A percentile compares a stretch with the other conserved stretches of the same genome.
Conservation (phyloP, 1,140 invertebrate genomes). For the Dendroctonus ponderosae region DNA sequence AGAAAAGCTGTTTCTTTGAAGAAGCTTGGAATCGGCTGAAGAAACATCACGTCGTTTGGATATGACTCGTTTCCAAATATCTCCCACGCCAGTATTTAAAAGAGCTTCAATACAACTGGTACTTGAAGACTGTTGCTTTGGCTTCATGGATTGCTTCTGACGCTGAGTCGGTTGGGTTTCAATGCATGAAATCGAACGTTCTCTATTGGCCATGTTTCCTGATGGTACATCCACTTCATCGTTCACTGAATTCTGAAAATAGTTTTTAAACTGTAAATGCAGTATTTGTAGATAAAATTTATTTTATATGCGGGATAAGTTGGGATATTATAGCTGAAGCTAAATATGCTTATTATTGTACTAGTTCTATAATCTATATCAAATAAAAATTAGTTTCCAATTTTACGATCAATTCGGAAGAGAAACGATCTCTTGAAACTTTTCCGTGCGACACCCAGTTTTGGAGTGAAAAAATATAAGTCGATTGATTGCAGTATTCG, state of each 20-base stretch:
- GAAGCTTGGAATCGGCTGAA: constrained; percentile 31
- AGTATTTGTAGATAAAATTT: not conserved
- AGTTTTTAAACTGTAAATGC: constrained; percentile 2
- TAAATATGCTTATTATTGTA: not conserved
- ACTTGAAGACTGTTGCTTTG: constrained; percentile 42
- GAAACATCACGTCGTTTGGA: constrained; percentile 44
- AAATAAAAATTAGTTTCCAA: too few relatives aligned
- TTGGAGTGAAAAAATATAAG: too few relatives aligned
- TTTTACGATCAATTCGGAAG: too few relatives aligned
- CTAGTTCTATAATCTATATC: too few relatives aligned
- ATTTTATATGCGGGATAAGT: constrained; percentile 1
- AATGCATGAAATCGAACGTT: constrained; percentile 41
- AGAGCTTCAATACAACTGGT: constrained; percentile 49
- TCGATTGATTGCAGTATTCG: too few relatives aligned
- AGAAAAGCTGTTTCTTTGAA: constrained; percentile 44
- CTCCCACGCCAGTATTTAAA: constrained; percentile 46
- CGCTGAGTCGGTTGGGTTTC: constrained; percentile 40
- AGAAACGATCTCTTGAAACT: too few relatives aligned
- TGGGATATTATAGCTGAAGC: not conserved
- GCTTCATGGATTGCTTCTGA: constrained; percentile 38
- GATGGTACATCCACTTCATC: constrained; percentile 5
- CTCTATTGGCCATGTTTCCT: constrained; percentile 15
- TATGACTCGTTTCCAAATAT: constrained; percentile 48
- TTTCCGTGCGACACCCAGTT: too few relatives aligned
- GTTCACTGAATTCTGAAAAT: constrained; percentile 12